phyloP scores from a whole-genome alignment of 2,888 invertebrate species.

The Branchipolynoe longqiensis region DNA sequence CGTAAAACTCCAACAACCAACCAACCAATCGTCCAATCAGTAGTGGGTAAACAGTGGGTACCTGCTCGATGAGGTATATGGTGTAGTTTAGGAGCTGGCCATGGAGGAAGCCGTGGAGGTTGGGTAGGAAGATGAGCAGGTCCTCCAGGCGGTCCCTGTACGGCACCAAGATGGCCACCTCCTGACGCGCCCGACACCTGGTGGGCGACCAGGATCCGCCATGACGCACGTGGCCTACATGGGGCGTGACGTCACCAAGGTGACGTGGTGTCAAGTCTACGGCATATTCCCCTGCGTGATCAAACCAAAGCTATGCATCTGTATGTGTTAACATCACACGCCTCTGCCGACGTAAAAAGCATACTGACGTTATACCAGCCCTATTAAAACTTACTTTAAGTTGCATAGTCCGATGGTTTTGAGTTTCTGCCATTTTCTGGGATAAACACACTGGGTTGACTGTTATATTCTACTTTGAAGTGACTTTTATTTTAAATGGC shows the following conservation, averaged over 20 bases:
- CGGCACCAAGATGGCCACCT: conserved; percentile 58
- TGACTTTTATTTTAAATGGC: too few relatives aligned
- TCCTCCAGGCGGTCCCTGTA: conserved; percentile 59
- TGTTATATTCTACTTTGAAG: too few relatives aligned
- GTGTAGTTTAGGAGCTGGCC: conserved; percentile 55
- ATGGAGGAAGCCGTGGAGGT: conserved; percentile 58
- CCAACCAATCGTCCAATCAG: too few relatives aligned
- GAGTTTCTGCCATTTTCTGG: too few relatives aligned
- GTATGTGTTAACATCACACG: too few relatives aligned
- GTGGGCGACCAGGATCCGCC: conserved; percentile 57
- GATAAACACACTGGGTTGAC: too few relatives aligned
- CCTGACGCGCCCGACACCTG: conserved; percentile 36
- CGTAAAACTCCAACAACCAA: too few relatives aligned
- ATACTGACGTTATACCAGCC: too few relatives aligned
- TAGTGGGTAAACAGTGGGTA: background rate
- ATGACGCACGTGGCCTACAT: background rate
- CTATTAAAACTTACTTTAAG: too few relatives aligned
- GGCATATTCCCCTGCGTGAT: conserved; percentile 34
- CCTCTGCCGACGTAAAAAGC: too few relatives aligned
- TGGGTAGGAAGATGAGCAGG: conserved; percentile 55
- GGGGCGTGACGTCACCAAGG: background rate
- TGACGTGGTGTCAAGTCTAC: conserved; percentile 2
- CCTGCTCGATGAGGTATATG: conserved; percentile 59
- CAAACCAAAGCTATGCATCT: background rate
- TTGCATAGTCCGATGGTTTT: too few relatives aligned